phyloP scores from a whole-genome alignment of 2,797 vertebrate genomes.

The Nyctibius grandis region DNA sequence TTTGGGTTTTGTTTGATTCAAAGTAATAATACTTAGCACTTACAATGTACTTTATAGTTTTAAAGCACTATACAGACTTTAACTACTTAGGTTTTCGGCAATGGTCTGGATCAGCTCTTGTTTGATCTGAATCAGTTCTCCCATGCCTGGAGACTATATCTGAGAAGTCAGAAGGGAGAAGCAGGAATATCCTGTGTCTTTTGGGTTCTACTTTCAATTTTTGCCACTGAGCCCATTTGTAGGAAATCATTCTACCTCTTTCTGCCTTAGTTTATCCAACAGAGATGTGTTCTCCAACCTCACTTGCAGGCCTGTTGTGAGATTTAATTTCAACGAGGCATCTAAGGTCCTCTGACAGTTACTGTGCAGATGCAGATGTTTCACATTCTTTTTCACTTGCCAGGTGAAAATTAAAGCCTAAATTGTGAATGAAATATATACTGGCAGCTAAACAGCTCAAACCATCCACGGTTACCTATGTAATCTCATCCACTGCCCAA shows the following conservation, averaged over 20 bases:
- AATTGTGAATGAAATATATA: conserved; percentile 1
- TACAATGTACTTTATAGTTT: conserved; percentile 17
- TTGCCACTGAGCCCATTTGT: background rate
- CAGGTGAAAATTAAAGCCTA: conserved; percentile 23
- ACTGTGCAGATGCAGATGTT: background rate
- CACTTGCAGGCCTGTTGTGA: background rate
- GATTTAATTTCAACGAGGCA: background rate
- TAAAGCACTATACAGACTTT: conserved; percentile 27
- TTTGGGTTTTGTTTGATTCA: conserved; percentile 59
- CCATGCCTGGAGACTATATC: background rate
- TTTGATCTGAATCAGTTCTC: background rate
- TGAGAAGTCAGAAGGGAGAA: conserved; percentile 14
- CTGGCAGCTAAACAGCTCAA: conserved; percentile 7
- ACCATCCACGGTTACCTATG: background rate
- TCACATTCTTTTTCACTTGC: background rate
- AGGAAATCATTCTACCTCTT: background rate
- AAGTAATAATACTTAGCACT: conserved; percentile 57
- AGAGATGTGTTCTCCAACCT: background rate
- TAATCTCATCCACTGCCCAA: conserved; percentile 16
- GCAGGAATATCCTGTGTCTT: background rate
- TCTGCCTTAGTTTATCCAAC: background rate
- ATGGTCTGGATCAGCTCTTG: background rate
- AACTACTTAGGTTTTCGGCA: conserved; percentile 20
- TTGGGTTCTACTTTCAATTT: background rate
- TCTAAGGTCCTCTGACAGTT: background rate